A percentile compares a stretch with the other conserved stretches of the same genome.
These are phyloP conservation scores for Atta texana DNA, from an alignment of 1,140 invertebrate species.

Conservation along the genomic window DNA sequence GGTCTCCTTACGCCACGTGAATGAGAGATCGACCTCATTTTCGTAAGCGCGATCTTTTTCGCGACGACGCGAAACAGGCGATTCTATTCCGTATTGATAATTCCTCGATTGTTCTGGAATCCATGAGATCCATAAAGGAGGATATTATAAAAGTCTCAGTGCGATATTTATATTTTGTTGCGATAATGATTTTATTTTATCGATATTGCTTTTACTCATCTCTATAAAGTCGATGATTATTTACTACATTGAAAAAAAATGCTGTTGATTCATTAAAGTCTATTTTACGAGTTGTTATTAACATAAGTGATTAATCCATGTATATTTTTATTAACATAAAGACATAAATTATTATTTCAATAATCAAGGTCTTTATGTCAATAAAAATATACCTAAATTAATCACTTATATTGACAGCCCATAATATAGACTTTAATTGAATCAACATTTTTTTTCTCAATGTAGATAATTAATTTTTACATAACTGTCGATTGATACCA, in stretches of 20 bases:
- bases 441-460: too few relatives aligned
- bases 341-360: too few relatives aligned
- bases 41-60: constrained; percentile 35
- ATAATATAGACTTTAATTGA: too few relatives aligned
- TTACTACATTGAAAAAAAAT: background rate
- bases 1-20: constrained; percentile 44
- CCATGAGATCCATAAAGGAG: background rate
- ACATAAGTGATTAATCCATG: too few relatives aligned
- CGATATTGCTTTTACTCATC: background rate
- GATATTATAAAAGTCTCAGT: background rate
- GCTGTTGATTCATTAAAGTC: too few relatives aligned
- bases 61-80: background rate
- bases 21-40: constrained; percentile 51
- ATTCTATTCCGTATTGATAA: background rate
- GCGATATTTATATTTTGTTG: background rate
- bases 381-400: too few relatives aligned
- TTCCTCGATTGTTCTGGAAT: background rate
- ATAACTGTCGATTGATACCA: background rate
- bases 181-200: background rate
- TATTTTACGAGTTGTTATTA: too few relatives aligned
- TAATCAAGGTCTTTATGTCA: too few relatives aligned
- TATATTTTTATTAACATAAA: too few relatives aligned
- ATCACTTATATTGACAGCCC: too few relatives aligned
- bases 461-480: background rate
- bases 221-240: background rate